Evolutionary conservation across 2,888 invertebrate species (phyloP).

Genomic region (Hydraecia micacea): DNA sequence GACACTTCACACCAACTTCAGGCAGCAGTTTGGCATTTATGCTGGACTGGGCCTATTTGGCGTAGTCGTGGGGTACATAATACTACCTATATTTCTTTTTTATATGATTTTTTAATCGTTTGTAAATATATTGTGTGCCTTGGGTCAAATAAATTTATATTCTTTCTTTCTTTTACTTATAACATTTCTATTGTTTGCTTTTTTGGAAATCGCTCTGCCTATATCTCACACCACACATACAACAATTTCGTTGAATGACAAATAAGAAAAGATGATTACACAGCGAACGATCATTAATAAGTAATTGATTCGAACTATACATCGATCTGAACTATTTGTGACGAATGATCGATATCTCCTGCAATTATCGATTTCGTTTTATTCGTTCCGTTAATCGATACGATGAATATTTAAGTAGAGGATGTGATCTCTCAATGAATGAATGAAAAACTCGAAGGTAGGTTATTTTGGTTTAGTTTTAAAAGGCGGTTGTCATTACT

Average conservation of each 20-base stretch:
- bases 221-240: slow-evolving; percentile 66
- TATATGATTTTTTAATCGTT: too few relatives aligned
- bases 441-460: slow-evolving; percentile 46
- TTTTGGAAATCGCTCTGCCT: slow-evolving; percentile 31
- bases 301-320: slow-evolving; percentile 80
- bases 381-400: slow-evolving; percentile 68
- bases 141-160: too few relatives aligned
- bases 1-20: too few relatives aligned
- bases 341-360: slow-evolving; percentile 75
- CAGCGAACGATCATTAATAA: slow-evolving; percentile 79
- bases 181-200: background rate
- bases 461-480: slow-evolving; percentile 46
- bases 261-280: slow-evolving; percentile 87
- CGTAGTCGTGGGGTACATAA: too few relatives aligned
- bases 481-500: slow-evolving; percentile 18
- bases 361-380: slow-evolving; percentile 74
- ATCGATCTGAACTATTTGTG: slow-evolving; percentile 80
- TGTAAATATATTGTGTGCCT: too few relatives aligned
- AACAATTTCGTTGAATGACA: slow-evolving; percentile 88
- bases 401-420: slow-evolving; percentile 61
- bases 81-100: too few relatives aligned
- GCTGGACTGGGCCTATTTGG: too few relatives aligned
- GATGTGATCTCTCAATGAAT: slow-evolving; percentile 50
- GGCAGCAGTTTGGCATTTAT: too few relatives aligned
- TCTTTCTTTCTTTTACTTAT: too few relatives aligned